phyloP scores from a whole-genome alignment of 2,888 invertebrate genomes.

The Trichopoda pennipes region DNA sequence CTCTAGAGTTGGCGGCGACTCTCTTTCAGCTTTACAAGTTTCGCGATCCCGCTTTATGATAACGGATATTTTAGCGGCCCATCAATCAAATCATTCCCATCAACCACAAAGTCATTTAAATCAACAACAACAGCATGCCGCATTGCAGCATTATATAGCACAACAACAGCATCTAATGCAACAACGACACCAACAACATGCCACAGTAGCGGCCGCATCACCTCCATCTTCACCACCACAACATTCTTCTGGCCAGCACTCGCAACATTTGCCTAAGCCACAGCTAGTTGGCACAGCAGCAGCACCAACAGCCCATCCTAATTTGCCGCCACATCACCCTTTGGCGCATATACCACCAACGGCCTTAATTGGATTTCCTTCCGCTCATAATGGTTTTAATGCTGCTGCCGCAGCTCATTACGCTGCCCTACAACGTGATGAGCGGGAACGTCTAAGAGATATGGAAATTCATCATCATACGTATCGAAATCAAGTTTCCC shows the following conservation, averaged over 20 bases:
- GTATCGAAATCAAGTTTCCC: conserved; percentile 66
- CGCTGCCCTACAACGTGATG: conserved; percentile 69
- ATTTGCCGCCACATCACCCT: conserved; percentile 73
- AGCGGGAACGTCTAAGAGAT: conserved; percentile 70
- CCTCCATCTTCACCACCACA: conserved; percentile 71
- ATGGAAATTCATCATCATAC: conserved; percentile 62
- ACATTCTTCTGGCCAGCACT: conserved; percentile 45
- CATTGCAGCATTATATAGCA: conserved; percentile 75
- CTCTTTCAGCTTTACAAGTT: conserved; percentile 84
- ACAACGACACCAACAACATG: conserved; percentile 72
- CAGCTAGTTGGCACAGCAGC: conserved; percentile 38
- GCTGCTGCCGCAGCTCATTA: conserved; percentile 69
- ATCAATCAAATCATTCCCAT: conserved; percentile 70
- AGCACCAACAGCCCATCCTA: conserved; percentile 47
- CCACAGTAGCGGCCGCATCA: conserved; percentile 70
- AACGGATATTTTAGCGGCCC: conserved; percentile 89
- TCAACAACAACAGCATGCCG: conserved; percentile 71
- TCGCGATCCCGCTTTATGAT: conserved; percentile 93
- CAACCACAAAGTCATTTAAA: conserved; percentile 73
- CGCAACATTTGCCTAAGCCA: conserved; percentile 66
- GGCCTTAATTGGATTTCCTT: conserved; percentile 68
- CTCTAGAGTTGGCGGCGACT: conserved; percentile 72
- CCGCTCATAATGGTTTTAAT: conserved; percentile 66
- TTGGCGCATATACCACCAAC: conserved; percentile 71
- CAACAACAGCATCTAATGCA: conserved; percentile 76